A percentile compares a stretch with the other conserved stretches of the same genome.
Evolutionary conservation across 2,888 invertebrate genomes (phyloP).

Genomic region (Drosophila flavopinicola): DNA sequence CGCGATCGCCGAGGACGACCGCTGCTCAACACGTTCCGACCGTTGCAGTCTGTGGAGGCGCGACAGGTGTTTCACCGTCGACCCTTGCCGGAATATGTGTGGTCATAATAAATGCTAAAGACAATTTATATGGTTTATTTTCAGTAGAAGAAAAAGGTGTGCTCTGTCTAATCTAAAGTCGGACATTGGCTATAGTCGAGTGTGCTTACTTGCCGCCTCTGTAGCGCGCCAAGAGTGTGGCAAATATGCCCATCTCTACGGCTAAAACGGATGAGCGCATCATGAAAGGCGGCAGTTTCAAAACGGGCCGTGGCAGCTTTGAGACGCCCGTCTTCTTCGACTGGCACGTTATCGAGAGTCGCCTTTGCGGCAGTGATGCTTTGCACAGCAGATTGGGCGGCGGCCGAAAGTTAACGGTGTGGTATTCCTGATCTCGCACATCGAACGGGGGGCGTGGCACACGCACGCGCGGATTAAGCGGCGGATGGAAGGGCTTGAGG

Average conservation of each 20-base stretch:
- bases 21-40: constrained; percentile 71
- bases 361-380: neutral
- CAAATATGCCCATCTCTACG: constrained; percentile 58
- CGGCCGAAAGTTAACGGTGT: constrained; percentile 41
- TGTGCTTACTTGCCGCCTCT: constrained; percentile 22
- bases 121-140: constrained; percentile 29
- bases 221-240: constrained; percentile 38
- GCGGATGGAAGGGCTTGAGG: constrained; percentile 51
- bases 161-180: constrained; percentile 2
- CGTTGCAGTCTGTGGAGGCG: constrained; percentile 64
- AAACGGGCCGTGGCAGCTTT: constrained; percentile 7
- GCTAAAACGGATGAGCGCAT: constrained; percentile 41
- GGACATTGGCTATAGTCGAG: neutral
- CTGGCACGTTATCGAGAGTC: constrained; percentile 6
- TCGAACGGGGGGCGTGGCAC: constrained; percentile 64
- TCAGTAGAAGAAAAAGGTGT: neutral
- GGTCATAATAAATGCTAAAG: constrained; percentile 31
- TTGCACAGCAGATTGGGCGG: constrained; percentile 15
- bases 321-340: constrained; percentile 11
- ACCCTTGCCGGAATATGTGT: constrained; percentile 81
- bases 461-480: constrained; percentile 63
- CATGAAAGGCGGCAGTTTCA: constrained; percentile 26
- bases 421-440: constrained; percentile 62
- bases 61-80: constrained; percentile 75
- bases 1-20: constrained; percentile 50